These are phyloP conservation scores for Vultur gryphus DNA, from an alignment of 2,797 vertebrate genomes.

Conservation along the genomic window DNA sequence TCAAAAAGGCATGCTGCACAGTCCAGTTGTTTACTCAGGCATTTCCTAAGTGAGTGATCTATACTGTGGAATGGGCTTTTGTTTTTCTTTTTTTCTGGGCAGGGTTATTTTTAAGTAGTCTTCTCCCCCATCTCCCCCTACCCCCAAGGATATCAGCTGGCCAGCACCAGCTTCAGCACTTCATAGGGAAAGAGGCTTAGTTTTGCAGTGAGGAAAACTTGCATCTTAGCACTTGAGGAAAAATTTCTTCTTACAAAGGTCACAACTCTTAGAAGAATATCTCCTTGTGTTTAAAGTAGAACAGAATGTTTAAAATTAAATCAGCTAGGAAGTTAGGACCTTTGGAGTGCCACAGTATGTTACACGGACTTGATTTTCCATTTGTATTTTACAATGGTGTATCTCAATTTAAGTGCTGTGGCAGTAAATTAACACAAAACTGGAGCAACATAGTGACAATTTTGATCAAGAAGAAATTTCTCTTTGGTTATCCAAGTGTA, in stretches of 20 bases:
- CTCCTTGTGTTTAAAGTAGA: neutral
- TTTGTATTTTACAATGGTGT: neutral
- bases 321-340: neutral
- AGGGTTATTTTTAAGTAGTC: neutral
- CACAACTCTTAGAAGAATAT: neutral
- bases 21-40: constrained; percentile 44
- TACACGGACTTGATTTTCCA: neutral
- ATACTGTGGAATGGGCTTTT: neutral
- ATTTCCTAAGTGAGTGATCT: constrained; percentile 10
- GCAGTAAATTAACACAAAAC: neutral
- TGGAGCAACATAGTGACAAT: neutral
- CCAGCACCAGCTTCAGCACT: neutral
- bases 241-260: neutral
- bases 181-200: neutral
- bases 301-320: neutral
- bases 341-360: neutral
- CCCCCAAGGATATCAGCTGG: neutral
- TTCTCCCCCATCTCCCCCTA: neutral
- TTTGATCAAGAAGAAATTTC: neutral
- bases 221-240: neutral
- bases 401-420: neutral
- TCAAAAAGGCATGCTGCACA: neutral
- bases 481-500: neutral
- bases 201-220: neutral
- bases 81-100: neutral